Evolutionary conservation across 2,113 vertebrate genomes (phyloP), one percentile per base, ranked within the genome.

Genomic region (Gavia stellata): DNA sequence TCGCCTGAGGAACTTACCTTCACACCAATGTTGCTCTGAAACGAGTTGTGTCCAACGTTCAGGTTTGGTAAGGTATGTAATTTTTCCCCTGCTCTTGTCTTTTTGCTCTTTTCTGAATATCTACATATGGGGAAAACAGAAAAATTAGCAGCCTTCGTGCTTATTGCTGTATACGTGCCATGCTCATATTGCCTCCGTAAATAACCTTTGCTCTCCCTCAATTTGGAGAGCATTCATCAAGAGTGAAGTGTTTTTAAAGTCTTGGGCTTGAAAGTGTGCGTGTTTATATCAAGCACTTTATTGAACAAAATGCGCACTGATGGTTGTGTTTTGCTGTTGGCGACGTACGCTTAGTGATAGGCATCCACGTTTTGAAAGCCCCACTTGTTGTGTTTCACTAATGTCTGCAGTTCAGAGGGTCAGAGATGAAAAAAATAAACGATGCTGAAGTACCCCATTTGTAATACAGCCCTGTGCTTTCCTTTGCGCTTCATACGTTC

Each of bases 21-120:
- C 94, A 92, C 80, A 68, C 96, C 96, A 96, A 97, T 98, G 98
- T 97, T 92, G 95, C 93, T 96, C 93, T 98, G 97, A 98, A 96
- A 94, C 40, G 0, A 85, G 71, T 90, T 55, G 72, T 88, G 67
- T 94, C 80, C 87, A 80, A 38, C 93, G 58, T 72, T 96, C 74
- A 87, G 78, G 61, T 94, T 91, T 95, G 89, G 82, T 93, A 97
- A 98, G 98, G 98, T 98, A 97, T 33, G 97, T 83, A 1, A 31
- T 53, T 80, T 31, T 55, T 1, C 25, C 34, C 47, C 26, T 78
- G 8, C 23, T 68, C 47, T 66, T 95, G 10, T 33, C 16, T 88
- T 72, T 38, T 62, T 94, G 8, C 47, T 87, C 26, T 82, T 61
- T 88, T 79, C 10, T 78, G 17, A 71, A 12, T 73, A 49, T 56